Percentiles rank a stretch among this genome's conserved stretches.
phyloP scores from a whole-genome alignment of 2,113 vertebrate species.

The Spheniscus mendiculus region DNA sequence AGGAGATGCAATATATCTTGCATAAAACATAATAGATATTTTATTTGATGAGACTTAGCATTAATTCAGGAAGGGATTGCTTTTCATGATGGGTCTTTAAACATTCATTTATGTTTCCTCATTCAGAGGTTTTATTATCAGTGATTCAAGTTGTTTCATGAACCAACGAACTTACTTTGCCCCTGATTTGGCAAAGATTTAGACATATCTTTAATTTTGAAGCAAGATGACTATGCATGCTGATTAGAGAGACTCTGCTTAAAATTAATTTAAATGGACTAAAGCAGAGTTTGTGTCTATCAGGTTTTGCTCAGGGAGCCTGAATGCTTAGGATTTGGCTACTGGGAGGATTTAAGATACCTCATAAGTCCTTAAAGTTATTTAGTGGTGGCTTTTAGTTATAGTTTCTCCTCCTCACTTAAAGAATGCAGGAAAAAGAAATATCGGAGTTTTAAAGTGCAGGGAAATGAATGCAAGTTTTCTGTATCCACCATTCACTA shows the following conservation, averaged over 20 bases:
- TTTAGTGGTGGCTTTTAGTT: background rate
- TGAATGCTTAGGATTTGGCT: background rate
- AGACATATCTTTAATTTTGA: background rate
- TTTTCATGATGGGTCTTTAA: background rate
- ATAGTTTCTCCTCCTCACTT: background rate
- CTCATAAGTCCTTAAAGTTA: background rate
- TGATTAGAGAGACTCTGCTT: background rate
- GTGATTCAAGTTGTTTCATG: background rate
- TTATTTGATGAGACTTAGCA: background rate
- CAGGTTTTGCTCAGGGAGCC: background rate
- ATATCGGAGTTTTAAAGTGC: background rate
- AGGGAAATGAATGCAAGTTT: background rate
- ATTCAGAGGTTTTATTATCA: background rate
- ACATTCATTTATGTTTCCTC: background rate
- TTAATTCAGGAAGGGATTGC: background rate
- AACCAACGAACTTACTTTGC: background rate
- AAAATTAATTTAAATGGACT: background rate
- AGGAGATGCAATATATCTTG: background rate
- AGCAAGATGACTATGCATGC: background rate
- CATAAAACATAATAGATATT: background rate
- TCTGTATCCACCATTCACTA: background rate
- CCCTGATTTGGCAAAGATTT: background rate
- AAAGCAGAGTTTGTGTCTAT: background rate
- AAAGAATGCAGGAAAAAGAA: background rate
- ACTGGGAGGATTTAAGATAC: background rate